These are phyloP conservation scores for Donacobius atricapilla DNA, from an alignment of 2,113 vertebrate genomes.

Conservation along the genomic window DNA sequence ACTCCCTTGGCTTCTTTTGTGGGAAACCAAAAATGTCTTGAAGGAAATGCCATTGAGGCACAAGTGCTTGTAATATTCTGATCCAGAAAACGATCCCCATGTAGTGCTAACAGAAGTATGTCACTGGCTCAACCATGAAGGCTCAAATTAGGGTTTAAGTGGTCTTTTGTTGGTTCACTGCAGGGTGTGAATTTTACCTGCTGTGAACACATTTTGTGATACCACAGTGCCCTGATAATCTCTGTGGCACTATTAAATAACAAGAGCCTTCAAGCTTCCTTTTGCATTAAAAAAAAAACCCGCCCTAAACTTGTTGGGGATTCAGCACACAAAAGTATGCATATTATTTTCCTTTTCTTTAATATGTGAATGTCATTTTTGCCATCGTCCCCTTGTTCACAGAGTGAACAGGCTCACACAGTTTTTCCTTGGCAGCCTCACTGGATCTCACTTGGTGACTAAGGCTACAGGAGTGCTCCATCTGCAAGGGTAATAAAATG, in stretches of 20 bases:
- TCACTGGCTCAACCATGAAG: neutral
- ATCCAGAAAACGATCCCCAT: neutral
- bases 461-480: neutral
- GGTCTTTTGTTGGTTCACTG: neutral
- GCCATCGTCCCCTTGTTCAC: neutral
- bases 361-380: neutral
- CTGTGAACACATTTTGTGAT: constrained; percentile 8
- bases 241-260: neutral
- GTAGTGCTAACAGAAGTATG: neutral
- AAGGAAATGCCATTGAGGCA: neutral
- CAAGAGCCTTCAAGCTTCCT: neutral
- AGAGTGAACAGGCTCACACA: neutral
- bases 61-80: neutral
- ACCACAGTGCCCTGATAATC: neutral
- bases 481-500: neutral
- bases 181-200: neutral
- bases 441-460: neutral
- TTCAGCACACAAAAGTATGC: neutral
- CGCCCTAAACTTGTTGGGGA: neutral
- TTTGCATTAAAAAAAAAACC: neutral
- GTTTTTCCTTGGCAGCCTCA: neutral
- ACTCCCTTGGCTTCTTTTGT: neutral
- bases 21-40: neutral
- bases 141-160: neutral
- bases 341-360: neutral